Conservation (phyloP, 92 coral and sea anemone species). For the Epizoanthus fatuus region DNA sequence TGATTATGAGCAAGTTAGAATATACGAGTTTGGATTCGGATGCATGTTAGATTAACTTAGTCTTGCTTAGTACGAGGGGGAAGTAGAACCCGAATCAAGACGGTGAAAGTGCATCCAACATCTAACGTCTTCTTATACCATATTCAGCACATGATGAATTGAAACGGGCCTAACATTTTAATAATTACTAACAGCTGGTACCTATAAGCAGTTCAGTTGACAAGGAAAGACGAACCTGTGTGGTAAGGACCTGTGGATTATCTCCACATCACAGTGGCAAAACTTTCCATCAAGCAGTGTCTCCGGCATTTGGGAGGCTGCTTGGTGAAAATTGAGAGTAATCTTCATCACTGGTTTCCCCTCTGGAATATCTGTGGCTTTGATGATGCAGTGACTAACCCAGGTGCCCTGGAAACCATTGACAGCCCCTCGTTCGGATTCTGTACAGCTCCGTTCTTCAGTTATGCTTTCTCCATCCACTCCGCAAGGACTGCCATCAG, state of each 20-base stretch:
- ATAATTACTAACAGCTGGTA: no score
- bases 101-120: no score
- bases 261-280: slow-evolving; percentile 10
- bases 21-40: no score
- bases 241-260: slow-evolving; percentile 23
- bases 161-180: no score
- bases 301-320: slow-evolving; percentile 30
- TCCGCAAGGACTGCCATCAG: not conserved
- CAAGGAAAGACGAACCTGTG: slow-evolving; percentile 13
- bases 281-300: slow-evolving; percentile 18
- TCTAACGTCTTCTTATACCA: no score
- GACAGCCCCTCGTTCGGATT: not conserved
- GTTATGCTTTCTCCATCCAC: not conserved
- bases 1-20: no score
- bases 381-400: slow-evolving; percentile 27
- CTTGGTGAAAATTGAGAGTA: slow-evolving; percentile 32
- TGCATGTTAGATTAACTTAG: no score
- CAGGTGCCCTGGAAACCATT: not conserved
- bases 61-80: no score
- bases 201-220: not conserved
- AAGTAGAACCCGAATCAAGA: no score
- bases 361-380: not conserved
- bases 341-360: not conserved
- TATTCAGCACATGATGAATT: no score
- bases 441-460: not conserved